Conservation (phyloP, 2,888 invertebrate species). For the Hyppa rectilinea region DNA sequence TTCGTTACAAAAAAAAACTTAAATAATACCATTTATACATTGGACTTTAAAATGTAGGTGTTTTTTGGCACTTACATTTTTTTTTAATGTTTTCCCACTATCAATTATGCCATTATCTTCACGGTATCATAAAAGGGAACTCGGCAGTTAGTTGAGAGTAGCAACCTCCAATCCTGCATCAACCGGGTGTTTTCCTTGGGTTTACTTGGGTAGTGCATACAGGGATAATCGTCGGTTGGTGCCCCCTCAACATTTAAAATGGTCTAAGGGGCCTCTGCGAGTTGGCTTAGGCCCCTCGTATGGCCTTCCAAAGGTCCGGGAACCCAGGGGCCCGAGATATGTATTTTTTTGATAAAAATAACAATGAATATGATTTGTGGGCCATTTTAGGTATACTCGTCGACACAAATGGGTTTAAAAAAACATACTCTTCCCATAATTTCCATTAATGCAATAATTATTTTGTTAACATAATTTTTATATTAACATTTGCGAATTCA, state of each 20-base stretch:
- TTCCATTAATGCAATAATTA: constrained; percentile 11
- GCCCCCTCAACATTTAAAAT: too few relatives aligned
- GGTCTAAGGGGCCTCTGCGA: too few relatives aligned
- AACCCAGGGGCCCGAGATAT: too few relatives aligned
- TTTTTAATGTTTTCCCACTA: not conserved
- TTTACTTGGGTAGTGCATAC: too few relatives aligned
- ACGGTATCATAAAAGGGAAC: constrained; percentile 1
- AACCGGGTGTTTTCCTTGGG: too few relatives aligned
- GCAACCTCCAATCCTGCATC: too few relatives aligned
- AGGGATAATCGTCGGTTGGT: too few relatives aligned
- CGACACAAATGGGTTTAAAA: not conserved
- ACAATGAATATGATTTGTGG: too few relatives aligned
- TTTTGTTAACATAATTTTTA: constrained; percentile 6
- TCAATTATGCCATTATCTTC: constrained; percentile 1
- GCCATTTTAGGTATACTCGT: not conserved
- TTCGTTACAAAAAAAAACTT: constrained; percentile 26
- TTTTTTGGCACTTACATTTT: not conserved
- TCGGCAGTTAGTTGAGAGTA: not conserved
- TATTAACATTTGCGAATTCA: not conserved
- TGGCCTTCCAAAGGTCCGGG: too few relatives aligned
- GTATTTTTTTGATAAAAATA: too few relatives aligned
- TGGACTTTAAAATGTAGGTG: constrained; percentile 8
- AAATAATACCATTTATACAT: constrained; percentile 13
- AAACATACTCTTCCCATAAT: not conserved
- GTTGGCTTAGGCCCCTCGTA: too few relatives aligned